Percentiles rank a stretch among this genome's conserved stretches.
phyloP scores from a whole-genome alignment of 2,113 vertebrate species.

The Morone chrysops region DNA sequence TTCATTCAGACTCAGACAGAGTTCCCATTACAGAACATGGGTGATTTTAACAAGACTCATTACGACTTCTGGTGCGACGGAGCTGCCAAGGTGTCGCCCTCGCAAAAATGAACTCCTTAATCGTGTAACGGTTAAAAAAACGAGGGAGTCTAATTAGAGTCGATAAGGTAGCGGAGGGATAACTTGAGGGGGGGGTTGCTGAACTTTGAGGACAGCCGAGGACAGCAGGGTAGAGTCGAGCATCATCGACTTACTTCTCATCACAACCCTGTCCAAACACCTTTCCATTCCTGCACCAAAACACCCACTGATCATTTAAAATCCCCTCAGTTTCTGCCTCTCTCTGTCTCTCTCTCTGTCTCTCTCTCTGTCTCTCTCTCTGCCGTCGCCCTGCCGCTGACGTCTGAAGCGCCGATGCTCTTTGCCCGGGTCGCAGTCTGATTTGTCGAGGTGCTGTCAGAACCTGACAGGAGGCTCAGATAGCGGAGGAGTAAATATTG shows the following conservation, averaged over 20 bases:
- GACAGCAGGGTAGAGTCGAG: background rate
- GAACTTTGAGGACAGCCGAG: background rate
- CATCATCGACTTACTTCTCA: background rate
- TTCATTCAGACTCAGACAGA: background rate
- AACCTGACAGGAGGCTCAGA: background rate
- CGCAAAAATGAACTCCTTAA: background rate
- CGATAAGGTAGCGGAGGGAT: background rate
- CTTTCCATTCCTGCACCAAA: background rate
- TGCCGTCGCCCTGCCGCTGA: background rate
- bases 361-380: background rate
- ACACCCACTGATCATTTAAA: background rate
- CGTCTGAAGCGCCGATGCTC: background rate
- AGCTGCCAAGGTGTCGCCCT: background rate
- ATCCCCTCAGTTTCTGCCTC: background rate
- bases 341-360: background rate
- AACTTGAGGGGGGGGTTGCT: background rate
- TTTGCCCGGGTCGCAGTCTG: background rate
- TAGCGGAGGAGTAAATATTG: background rate
- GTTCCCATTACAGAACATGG: background rate
- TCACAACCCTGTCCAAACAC: background rate
- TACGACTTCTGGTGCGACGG: background rate
- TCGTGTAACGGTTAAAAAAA: background rate
- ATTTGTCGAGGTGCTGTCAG: background rate
- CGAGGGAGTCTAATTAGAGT: background rate
- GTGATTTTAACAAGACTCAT: constrained; percentile 5